Conservation (phyloP, 2,113 vertebrate genomes). For the Pangasianodon gigas region DNA sequence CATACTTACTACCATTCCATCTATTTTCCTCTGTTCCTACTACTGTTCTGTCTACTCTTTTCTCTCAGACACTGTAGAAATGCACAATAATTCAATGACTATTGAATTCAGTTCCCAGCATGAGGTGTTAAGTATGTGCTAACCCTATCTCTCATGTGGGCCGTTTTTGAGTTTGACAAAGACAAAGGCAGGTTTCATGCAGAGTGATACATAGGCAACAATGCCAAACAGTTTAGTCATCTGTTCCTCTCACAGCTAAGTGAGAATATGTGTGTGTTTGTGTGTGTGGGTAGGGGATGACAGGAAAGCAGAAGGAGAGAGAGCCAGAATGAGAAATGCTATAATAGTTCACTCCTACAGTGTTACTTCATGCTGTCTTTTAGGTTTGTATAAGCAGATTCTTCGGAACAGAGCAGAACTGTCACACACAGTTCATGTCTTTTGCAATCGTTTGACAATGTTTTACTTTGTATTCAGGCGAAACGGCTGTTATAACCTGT, state of each 20-base stretch:
- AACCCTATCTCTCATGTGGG: neutral
- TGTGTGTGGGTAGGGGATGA: neutral
- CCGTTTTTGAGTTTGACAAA: neutral
- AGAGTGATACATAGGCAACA: neutral
- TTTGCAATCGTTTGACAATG: neutral
- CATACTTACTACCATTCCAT: neutral
- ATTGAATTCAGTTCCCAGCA: neutral
- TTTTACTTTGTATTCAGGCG: neutral
- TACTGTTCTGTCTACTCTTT: neutral
- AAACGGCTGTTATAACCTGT: neutral
- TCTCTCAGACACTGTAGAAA: neutral
- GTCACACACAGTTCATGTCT: neutral
- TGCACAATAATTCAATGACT: neutral
- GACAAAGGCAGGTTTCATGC: neutral
- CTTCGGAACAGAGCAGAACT: neutral
- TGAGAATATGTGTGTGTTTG: neutral
- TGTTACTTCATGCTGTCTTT: neutral
- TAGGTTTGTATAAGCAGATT: neutral
- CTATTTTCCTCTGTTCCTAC: neutral
- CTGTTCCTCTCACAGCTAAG: neutral
- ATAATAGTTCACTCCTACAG: neutral
- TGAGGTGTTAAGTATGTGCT: neutral
- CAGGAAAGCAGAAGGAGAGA: neutral
- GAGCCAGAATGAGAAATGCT: neutral
- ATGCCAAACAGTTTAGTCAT: conserved; percentile 16